Base-by-base conservation (phyloP, 2,888 invertebrate genomes). In the Orchesella flavescens region DNA sequence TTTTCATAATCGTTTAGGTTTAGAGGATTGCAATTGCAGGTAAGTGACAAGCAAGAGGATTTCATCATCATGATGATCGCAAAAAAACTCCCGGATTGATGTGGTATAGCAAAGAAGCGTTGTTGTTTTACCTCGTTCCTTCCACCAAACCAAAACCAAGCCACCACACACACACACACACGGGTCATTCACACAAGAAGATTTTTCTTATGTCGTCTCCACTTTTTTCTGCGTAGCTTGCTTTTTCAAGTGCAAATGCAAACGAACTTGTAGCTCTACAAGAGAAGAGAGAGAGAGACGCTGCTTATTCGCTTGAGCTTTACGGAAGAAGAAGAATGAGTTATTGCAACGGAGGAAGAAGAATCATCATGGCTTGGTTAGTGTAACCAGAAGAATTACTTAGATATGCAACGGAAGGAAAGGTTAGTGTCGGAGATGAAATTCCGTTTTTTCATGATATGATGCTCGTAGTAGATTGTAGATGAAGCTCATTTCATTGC, bases 391-490 rank as follows among this genome's bases (percentile, higher is more conserved):
- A 12, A 21, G 21, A 12, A 61, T 13, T 24, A 15, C 61, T 17
- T 24, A 5, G 7, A 61, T 57, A 61, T 59, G 21, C n/a, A 44
- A 19, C 66, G 43, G 46, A 71, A 71, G 71, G 71, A 71, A 71
- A 71, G 71, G 71, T 71, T 71, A 71, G 71, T 71, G 55, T 24
- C 71, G 71, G 71, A 57, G 57, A 61, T 61, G n/a, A n/a, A 24
- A 61, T 61, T 61, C 61, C 15, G 19, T 61, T 15, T 12, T 24
- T 61, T 57, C 17, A 15, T 57, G 57, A 15, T 4, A 57, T 1
- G 3, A 34, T 34, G 34, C 34, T 34, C 7, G 34, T 7, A 4
- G 34, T 7, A 34, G 34, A 34, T 34, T 4, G 34, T 34, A 34
- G 3, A 34, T 34, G 34, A 34, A 34, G 34, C 34, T 34, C 2